Base-by-base conservation (phyloP, 1,140 invertebrate genomes). In the Nebria ingens region DNA sequence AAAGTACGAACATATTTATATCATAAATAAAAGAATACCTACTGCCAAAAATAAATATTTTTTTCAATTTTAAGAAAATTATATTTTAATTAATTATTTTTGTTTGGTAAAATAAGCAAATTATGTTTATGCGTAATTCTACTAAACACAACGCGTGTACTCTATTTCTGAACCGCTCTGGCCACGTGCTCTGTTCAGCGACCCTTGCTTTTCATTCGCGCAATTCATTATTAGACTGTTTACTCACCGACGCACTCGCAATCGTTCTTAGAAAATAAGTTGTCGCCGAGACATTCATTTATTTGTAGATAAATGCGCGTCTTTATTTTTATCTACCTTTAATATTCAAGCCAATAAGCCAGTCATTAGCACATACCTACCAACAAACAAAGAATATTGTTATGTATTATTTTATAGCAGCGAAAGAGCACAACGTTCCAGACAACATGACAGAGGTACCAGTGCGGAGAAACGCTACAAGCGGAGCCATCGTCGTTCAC, bases 391-490 rank as follows among this genome's bases (percentile, higher is more conserved):
- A n/a, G n/a, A n/a, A n/a, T n/a, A n/a, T n/a, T n/a, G 25, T 6
- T 34, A n/a, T 34, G n/a, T 34, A 34, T 34, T 34, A 6, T 34
- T 34, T 74, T 76, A 54, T 69, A 81, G 79, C 59, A 79, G 77
- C 52, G 79, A 81, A 64, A 71, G 80, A 56, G 76, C 76, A 22
- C 70, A 81, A 61, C 72, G 80, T 54, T 79, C 77, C 1, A 71
- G 79, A 15, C 75, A 79, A 51, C 79, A 81, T 66, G 79, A 81
- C 56, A 72, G 79, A 11, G 79, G 79, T 11, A 79, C 78, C 0
- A 80, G 75, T 52, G 76, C 76, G 25, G 80, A 81, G 61, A 71
- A 79, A 2, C 76, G 81, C 4, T 82, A 80, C 68, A 82, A 82
- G 53, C 73, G 80, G 6, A 80, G 78, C 54, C 74, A 80, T 62